Base-by-base conservation (phyloP, 2,797 vertebrate genomes). In the Lerista edwardsae region DNA sequence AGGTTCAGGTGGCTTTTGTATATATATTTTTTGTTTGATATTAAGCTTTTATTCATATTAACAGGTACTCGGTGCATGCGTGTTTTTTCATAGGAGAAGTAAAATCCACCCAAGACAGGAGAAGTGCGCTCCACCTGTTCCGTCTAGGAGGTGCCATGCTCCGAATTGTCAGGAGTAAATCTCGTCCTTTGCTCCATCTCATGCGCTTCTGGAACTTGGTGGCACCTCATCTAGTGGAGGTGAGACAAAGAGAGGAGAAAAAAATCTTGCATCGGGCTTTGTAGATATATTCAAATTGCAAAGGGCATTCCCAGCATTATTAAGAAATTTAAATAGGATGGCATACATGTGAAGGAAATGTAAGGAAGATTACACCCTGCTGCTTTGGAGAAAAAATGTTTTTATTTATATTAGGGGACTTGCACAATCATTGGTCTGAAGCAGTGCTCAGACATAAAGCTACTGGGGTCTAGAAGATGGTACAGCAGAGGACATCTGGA, bases 131-230 rank as follows among this genome's bases (percentile, higher is more conserved):
- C 47, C 98, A 99, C 65, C 97, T 99, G 41, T 99, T 98, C 94
- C 97, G 98, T 0, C 97, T 99, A 6, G 98, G 98, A 1, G 98
- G 99, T 12, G 97, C 97, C 89, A 98, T 98, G 98, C 97, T 99
- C 86, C 96, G 97, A 36, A 97, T 99, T 0, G 96, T 98, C 15
- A 94, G 97, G 90, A 98, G 97, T 94, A 97, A 96, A 93, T 94
- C 95, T 1, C 95, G 98, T 1, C 98, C 98, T 0, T 90, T 99
- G 84, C 96, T 99, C 29, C 98, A 99, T 67, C 96, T 98, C 91
- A 97, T 99, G 97, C 96, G 98, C 91, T 98, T 98, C 91, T 99
- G 98, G 98, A 98, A 98, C 44, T 94, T 99, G 6, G 98, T 99
- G 91, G 98, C 98, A 0, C 98, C 98, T 0, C 98, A 99, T 80